phyloP scores from a whole-genome alignment of 2,888 invertebrate species.

The Drosophila borborema region DNA sequence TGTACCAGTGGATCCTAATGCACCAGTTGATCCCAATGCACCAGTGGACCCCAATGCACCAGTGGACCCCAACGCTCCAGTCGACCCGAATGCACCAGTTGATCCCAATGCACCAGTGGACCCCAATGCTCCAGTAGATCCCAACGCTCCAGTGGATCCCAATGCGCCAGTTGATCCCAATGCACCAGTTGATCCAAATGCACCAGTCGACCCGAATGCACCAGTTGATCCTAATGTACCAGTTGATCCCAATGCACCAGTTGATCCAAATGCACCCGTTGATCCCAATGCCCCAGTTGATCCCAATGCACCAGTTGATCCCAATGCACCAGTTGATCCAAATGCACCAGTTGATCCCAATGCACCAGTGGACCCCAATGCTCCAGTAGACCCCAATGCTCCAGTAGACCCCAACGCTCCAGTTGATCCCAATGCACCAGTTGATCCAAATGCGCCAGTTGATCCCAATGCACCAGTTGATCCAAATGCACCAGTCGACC shows the following conservation, averaged over 20 bases:
- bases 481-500: not conserved
- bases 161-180: not conserved
- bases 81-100: not conserved
- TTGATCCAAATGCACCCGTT: slow-evolving; percentile 1
- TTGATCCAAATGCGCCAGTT: accelerated
- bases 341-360: not conserved
- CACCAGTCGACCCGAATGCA: slow-evolving; percentile 21
- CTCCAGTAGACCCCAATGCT: not conserved
- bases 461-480: not conserved
- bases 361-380: accelerated
- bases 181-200: slow-evolving; percentile 14
- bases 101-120: not conserved
- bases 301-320: slow-evolving; percentile 10
- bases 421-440: not conserved
- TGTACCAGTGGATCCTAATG: accelerated
- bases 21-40: not conserved
- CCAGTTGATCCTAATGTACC: slow-evolving; percentile 28
- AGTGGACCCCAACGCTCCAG: not conserved
- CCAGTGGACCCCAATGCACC: not conserved
- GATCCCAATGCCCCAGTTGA: slow-evolving; percentile 5
- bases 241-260: slow-evolving; percentile 2
- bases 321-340: not conserved
- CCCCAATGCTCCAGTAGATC: not conserved
- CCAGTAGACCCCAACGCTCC: not conserved
- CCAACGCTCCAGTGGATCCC: not conserved